A percentile compares a stretch with the other conserved stretches of the same genome.
phyloP scores from a whole-genome alignment of 30 jellyfish, hydroid and myxozoan species.

The Turritopsis rubra region DNA sequence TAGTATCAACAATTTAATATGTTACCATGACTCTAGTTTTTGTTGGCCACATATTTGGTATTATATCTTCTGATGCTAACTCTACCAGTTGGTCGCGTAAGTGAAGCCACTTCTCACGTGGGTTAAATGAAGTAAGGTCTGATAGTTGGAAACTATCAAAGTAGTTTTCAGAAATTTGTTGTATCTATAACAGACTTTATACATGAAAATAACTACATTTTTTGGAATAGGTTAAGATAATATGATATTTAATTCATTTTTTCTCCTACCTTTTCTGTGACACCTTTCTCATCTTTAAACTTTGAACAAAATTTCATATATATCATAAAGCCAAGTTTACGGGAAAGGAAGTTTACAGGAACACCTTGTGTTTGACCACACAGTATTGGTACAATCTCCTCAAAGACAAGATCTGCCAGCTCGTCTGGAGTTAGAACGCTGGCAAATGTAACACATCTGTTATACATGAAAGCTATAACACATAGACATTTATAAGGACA shows the following conservation, averaged over 20 bases:
- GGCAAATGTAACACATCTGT: slow-evolving; percentile 30
- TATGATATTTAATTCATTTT: too few relatives aligned
- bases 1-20: too few relatives aligned
- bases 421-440: slow-evolving; percentile 61
- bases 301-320: slow-evolving; percentile 51
- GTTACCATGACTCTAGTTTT: slow-evolving; percentile 22
- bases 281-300: slow-evolving; percentile 63
- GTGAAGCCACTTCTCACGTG: slow-evolving; percentile 29
- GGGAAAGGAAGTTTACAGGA: slow-evolving; percentile 65
- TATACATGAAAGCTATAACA: slow-evolving; percentile 17
- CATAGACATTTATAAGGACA: background rate
- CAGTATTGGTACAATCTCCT: slow-evolving; percentile 56
- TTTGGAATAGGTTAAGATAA: background rate
- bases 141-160: background rate
- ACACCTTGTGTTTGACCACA: slow-evolving; percentile 88
- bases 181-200: slow-evolving; percentile 10
- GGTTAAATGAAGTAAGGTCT: background rate
- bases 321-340: slow-evolving; percentile 64
- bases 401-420: slow-evolving; percentile 61
- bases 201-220: background rate
- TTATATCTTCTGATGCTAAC: slow-evolving; percentile 21
- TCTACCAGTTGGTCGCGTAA: slow-evolving; percentile 11
- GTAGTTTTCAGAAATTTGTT: background rate
- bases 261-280: slow-evolving; percentile 46
- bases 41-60: slow-evolving; percentile 29